Conservation (phyloP, 2,797 vertebrate genomes). For the Acomys russatus region DNA sequence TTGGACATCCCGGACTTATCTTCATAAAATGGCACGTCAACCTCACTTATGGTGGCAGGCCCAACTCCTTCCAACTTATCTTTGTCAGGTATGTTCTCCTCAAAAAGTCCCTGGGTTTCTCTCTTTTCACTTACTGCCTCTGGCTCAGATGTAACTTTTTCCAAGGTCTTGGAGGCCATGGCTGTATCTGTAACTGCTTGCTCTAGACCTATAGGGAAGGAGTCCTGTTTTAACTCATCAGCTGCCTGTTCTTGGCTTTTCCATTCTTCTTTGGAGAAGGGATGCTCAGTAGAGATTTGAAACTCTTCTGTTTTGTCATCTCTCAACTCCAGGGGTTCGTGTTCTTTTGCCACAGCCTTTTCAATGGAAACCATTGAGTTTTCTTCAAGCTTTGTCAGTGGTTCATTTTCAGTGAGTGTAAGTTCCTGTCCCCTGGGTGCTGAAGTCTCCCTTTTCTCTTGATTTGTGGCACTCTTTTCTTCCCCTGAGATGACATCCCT, state of each 20-base stretch:
- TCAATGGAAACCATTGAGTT: constrained; percentile 71
- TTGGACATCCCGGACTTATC: constrained; percentile 98
- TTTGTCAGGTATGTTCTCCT: constrained; percentile 83
- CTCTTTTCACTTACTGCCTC: constrained; percentile 76
- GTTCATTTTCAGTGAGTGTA: constrained; percentile 75
- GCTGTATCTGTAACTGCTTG: constrained; percentile 66
- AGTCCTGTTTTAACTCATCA: constrained; percentile 76
- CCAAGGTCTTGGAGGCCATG: constrained; percentile 68
- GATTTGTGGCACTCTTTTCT: constrained; percentile 84
- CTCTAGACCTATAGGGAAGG: constrained; percentile 69
- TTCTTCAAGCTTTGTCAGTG: constrained; percentile 80
- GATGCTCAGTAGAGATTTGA: constrained; percentile 62
- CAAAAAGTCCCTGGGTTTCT: constrained; percentile 76
- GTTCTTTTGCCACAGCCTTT: constrained; percentile 75
- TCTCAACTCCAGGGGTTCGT: constrained; percentile 67
- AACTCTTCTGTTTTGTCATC: constrained; percentile 77
- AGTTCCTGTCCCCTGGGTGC: constrained; percentile 76
- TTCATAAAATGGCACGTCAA: constrained; percentile 86
- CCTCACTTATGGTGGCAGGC: constrained; percentile 56
- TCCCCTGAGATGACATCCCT: constrained; percentile 78
- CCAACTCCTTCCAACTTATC: constrained; percentile 71
- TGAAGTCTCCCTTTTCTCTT: constrained; percentile 83
- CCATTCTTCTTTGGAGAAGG: constrained; percentile 71
- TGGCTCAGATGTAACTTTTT: constrained; percentile 69
- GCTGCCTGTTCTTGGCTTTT: constrained; percentile 62